These are phyloP conservation scores for Illadopsis cleaveri DNA, from an alignment of 2,113 vertebrate species.

Conservation along the genomic window DNA sequence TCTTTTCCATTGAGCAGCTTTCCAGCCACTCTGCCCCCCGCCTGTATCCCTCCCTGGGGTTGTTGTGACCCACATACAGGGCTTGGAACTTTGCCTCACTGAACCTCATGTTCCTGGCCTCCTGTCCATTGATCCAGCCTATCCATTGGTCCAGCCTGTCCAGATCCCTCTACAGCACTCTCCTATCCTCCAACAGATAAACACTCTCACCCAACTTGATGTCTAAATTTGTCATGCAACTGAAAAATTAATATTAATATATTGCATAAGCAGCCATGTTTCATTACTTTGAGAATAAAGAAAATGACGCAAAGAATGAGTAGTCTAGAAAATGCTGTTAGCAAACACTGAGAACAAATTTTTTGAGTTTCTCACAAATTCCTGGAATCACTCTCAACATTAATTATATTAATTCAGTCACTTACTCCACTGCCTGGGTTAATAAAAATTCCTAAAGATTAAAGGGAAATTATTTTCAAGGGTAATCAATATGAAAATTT, in stretches of 20 bases:
- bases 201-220: too few species aligned
- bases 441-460: not conserved
- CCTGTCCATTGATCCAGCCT: too few species aligned
- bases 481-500: not conserved
- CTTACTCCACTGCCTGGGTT: not conserved
- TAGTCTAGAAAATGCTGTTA: not conserved
- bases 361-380: not conserved
- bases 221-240: not conserved
- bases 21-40: not conserved
- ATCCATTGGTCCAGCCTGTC: too few species aligned
- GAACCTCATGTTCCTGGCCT: not conserved
- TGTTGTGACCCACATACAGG: not conserved
- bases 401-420: not conserved
- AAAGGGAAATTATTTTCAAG: not conserved
- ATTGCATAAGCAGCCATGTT: not conserved
- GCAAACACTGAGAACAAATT: not conserved
- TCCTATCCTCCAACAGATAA: not conserved
- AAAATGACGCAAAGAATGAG: not conserved
- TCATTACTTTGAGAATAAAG: not conserved
- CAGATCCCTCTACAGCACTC: not conserved
- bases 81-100: not conserved
- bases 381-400: not conserved
- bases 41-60: not conserved
- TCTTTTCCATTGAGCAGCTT: not conserved
- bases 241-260: not conserved